Evolutionary conservation across 1,140 invertebrate species (phyloP).

Genomic region (Phocides pigmalion): DNA sequence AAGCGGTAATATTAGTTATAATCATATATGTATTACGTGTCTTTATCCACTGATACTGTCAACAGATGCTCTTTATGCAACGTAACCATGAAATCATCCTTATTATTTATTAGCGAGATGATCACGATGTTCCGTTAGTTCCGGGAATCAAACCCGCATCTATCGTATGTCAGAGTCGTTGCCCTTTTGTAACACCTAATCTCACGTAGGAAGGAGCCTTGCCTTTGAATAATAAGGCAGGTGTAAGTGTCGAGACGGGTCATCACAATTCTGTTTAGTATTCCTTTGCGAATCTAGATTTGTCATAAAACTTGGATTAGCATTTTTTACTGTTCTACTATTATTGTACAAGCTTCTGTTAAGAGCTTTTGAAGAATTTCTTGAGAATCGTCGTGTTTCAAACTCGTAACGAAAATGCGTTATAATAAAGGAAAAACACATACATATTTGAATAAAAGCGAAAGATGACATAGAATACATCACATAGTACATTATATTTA

Average conservation of each 20-base stretch:
- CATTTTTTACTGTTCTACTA: not conserved
- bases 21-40: not conserved
- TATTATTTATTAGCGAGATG: constrained; percentile 17
- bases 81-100: not conserved
- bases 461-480: too few species aligned
- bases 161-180: not conserved
- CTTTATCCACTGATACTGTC: not conserved
- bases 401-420: not conserved
- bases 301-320: not conserved
- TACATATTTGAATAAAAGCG: too few species aligned
- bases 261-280: not conserved
- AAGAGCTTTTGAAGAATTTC: not conserved
- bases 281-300: not conserved
- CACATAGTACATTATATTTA: too few species aligned
- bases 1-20: too few species aligned
- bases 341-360: too few species aligned
- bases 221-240: not conserved
- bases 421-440: too few species aligned
- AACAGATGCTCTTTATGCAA: not conserved
- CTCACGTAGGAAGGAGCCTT: not conserved
- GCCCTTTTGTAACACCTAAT: not conserved
- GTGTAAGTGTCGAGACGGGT: not conserved
- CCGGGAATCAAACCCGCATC: constrained; percentile 18
- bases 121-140: constrained; percentile 27
- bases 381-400: too few species aligned